Percentiles rank a stretch among this genome's conserved stretches.
Conservation (phyloP, 2,113 vertebrate genomes). For the Emydocephalus ijimae region DNA sequence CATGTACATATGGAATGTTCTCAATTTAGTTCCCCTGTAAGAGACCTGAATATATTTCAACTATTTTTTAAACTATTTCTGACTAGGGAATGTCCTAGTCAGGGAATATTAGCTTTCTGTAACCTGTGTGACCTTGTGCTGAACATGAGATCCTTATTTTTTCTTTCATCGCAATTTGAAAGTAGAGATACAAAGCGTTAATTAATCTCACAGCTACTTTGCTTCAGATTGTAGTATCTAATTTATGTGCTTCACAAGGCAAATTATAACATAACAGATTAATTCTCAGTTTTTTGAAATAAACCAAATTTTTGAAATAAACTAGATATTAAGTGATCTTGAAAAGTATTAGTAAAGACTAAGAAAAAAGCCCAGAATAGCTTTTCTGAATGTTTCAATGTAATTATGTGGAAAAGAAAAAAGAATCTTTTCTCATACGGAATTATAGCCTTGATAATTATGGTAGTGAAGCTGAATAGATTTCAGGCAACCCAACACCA, state of each 20-base stretch:
- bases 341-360: background rate
- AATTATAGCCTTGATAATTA: background rate
- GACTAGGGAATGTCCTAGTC: background rate
- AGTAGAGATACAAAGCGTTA: background rate
- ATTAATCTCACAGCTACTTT: background rate
- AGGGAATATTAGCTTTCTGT: background rate
- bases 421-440: background rate
- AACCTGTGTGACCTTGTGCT: background rate
- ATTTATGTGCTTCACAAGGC: background rate
- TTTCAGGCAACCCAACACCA: background rate
- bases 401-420: background rate
- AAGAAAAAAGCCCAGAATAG: background rate
- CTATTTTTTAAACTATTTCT: constrained; percentile 2
- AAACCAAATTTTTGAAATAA: background rate
- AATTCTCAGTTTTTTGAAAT: too few species aligned
- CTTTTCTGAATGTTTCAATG: background rate
- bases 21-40: background rate
- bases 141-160: background rate
- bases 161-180: background rate
- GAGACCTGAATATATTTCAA: background rate
- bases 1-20: background rate
- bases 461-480: background rate
- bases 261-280: constrained; percentile 6
- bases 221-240: background rate
- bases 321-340: background rate